phyloP scores from a whole-genome alignment of 2,113 vertebrate genomes.

The Cephalopholis sonnerati region DNA sequence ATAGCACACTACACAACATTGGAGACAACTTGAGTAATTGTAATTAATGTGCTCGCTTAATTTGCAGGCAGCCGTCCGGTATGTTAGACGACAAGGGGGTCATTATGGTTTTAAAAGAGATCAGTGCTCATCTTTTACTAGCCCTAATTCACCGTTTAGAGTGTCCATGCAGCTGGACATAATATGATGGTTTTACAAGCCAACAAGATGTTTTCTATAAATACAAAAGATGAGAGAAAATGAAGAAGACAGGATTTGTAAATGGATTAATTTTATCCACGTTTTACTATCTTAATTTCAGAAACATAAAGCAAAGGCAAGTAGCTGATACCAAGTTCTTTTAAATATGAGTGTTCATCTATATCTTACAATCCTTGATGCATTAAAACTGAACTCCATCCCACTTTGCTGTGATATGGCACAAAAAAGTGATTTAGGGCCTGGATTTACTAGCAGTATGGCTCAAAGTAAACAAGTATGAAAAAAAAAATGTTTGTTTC shows the following conservation, averaged over 20 bases:
- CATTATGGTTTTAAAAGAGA: constrained; percentile 32
- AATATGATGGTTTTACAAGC: not conserved
- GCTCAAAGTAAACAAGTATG: constrained; percentile 45
- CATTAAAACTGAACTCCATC: constrained; percentile 31
- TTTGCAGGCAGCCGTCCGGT: constrained; percentile 34
- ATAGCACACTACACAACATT: constrained; percentile 45
- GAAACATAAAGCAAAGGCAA: constrained; percentile 32
- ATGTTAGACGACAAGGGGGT: constrained; percentile 8
- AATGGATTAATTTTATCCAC: not conserved
- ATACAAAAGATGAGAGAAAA: constrained; percentile 11
- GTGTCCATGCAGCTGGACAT: not conserved
- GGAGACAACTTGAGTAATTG: constrained; percentile 40
- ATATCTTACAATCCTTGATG: not conserved
- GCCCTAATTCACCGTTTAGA: constrained; percentile 2
- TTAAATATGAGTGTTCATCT: constrained; percentile 20
- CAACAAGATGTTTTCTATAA: not conserved
- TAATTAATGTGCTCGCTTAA: constrained; percentile 49
- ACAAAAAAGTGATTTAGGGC: constrained; percentile 40
- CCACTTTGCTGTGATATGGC: constrained; percentile 4
- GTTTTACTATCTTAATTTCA: constrained; percentile 34
- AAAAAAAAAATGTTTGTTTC: constrained; percentile 49
- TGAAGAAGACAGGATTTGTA: not conserved
- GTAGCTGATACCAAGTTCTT: constrained; percentile 2
- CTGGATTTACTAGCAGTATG: constrained; percentile 17
- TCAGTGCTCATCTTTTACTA: not conserved